These are phyloP conservation scores for Philereme vetulata DNA, from an alignment of 2,888 invertebrate species.

Conservation along the genomic window DNA sequence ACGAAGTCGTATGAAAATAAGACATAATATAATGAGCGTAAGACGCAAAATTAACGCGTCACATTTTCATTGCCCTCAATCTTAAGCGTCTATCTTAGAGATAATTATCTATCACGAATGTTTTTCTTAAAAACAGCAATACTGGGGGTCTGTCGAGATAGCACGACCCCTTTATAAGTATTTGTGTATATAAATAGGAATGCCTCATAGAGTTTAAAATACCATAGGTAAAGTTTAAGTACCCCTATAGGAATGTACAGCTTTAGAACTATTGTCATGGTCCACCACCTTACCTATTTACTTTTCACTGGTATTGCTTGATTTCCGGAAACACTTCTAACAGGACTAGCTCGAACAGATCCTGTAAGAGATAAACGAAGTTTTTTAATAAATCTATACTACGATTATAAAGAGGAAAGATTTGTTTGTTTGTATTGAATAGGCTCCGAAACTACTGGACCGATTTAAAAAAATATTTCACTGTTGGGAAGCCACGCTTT, in stretches of 20 bases:
- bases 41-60: slow-evolving; percentile 5
- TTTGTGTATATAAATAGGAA: slow-evolving; percentile 40
- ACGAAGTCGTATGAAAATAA: slow-evolving; percentile 3
- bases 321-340: slow-evolving; percentile 88
- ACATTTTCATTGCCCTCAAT: slow-evolving; percentile 1
- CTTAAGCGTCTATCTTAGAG: slow-evolving; percentile 5
- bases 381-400: no score
- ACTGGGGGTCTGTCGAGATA: slow-evolving; percentile 17
- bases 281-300: slow-evolving; percentile 45
- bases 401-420: no score
- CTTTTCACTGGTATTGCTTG: slow-evolving; percentile 76
- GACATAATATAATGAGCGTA: slow-evolving; percentile 5
- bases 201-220: slow-evolving; percentile 52
- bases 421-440: no score
- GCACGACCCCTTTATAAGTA: slow-evolving; percentile 5
- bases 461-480: no score
- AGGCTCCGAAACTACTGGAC: no score
- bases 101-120: slow-evolving; percentile 15
- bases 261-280: slow-evolving; percentile 35
- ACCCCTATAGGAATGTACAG: slow-evolving; percentile 37
- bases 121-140: slow-evolving; percentile 28
- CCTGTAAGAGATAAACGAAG: slow-evolving; percentile 75
- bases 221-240: slow-evolving; percentile 33
- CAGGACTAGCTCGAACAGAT: slow-evolving; percentile 86
- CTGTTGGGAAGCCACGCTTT: no score